phyloP scores from a whole-genome alignment of 2,113 vertebrate genomes.

The Cyprichromis sp. region DNA sequence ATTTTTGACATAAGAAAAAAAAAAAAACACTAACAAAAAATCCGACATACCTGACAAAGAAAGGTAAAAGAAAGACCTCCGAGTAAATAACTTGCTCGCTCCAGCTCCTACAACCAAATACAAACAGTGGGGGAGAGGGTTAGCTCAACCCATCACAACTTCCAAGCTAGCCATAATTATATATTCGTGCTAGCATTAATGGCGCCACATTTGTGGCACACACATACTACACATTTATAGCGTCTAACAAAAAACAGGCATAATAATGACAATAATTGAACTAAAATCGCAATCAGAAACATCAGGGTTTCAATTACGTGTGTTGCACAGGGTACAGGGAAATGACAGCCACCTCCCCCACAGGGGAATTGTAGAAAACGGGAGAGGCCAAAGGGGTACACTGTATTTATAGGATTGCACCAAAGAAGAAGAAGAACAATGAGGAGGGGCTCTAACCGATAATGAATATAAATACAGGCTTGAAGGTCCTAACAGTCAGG shows the following conservation, averaged over 20 bases:
- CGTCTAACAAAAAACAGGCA: fast-evolving
- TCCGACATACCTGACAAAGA: not conserved
- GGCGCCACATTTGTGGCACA: fast-evolving
- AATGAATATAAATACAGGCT: not conserved
- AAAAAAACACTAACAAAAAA: not conserved
- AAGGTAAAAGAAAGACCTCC: not conserved
- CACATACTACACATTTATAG: not conserved
- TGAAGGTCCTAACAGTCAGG: not conserved
- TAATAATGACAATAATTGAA: fast-evolving
- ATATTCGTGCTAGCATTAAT: fast-evolving
- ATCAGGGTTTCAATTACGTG: not conserved
- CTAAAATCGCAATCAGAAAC: fast-evolving
- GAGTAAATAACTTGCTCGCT: fast-evolving
- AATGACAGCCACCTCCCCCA: fast-evolving
- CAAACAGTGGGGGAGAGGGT: not conserved
- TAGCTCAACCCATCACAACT: fast-evolving
- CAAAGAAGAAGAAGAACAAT: not conserved
- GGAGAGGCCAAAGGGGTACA: fast-evolving
- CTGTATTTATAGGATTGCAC: fast-evolving
- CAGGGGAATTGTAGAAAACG: fast-evolving
- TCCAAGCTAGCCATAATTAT: fast-evolving
- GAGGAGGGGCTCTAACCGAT: fast-evolving
- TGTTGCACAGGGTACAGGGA: fast-evolving
- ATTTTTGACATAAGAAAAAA: not conserved
- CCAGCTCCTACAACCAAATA: not conserved